These are phyloP conservation scores for Xestia xanthographa DNA, from an alignment of 2,888 invertebrate species.

Conservation along the genomic window DNA sequence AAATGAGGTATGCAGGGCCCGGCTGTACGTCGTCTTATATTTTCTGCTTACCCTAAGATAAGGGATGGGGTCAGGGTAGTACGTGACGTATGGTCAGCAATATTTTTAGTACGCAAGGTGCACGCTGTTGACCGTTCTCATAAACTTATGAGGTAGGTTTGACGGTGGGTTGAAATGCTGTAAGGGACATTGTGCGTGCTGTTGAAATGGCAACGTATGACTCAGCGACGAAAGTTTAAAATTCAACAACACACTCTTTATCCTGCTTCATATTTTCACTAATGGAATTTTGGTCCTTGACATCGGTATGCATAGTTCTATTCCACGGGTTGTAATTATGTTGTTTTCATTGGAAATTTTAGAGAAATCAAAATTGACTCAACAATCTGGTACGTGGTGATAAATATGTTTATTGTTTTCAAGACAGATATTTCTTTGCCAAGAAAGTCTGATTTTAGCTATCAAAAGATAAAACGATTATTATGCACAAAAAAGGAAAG, in stretches of 20 bases:
- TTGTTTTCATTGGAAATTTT: not conserved
- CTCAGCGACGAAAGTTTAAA: not conserved
- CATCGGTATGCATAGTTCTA: not conserved
- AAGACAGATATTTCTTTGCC: no score
- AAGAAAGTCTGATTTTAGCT: not conserved
- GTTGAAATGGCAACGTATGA: not conserved
- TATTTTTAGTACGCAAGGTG: slow-evolving; percentile 38
- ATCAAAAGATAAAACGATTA: not conserved
- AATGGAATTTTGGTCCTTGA: not conserved
- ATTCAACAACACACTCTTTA: not conserved
- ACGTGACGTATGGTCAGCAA: slow-evolving; percentile 52
- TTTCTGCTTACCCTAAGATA: slow-evolving; percentile 57
- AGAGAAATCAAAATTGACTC: not conserved
- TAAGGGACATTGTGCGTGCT: not conserved
- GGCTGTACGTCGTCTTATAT: slow-evolving; percentile 50
- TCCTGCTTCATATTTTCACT: not conserved
- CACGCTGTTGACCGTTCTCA: slow-evolving; percentile 32
- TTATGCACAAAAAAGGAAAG: not conserved
- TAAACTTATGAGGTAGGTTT: not conserved
- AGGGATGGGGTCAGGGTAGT: slow-evolving; percentile 41
- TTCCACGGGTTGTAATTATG: not conserved
- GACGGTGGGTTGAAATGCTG: not conserved
- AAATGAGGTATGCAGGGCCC: slow-evolving; percentile 58
- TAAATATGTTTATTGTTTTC: no score
- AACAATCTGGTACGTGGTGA: no score